phyloP scores from a whole-genome alignment of 2,888 invertebrate genomes.

The Leucozona laternaria region DNA sequence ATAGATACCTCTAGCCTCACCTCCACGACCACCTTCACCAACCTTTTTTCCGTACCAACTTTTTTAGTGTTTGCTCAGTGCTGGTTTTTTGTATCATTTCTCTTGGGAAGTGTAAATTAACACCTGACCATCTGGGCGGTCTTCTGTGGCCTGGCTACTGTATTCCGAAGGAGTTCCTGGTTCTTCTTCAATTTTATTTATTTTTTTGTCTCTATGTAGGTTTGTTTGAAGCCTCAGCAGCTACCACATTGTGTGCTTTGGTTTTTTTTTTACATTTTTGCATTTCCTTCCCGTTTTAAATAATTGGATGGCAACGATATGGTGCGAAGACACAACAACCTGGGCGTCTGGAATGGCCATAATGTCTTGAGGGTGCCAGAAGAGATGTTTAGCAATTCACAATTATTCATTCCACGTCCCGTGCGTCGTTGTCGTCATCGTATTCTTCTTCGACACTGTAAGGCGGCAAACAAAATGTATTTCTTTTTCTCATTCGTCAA shows the following conservation, averaged over 20 bases:
- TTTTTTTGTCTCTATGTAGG: background rate
- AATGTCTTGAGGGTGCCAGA: constrained; percentile 40
- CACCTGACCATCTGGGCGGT: constrained; percentile 76
- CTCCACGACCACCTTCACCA: constrained; percentile 8
- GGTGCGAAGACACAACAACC: constrained; percentile 55
- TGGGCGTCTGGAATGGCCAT: constrained; percentile 41
- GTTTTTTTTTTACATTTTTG: constrained; percentile 56
- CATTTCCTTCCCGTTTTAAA: constrained; percentile 70
- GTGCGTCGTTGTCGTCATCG: background rate
- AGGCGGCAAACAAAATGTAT: constrained; percentile 9
- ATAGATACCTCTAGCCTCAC: background rate
- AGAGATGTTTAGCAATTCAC: constrained; percentile 50
- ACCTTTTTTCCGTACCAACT: background rate
- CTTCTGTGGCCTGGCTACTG: constrained; percentile 49
- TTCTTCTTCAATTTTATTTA: constrained; percentile 10
- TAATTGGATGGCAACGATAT: constrained; percentile 43
- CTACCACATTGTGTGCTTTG: constrained; percentile 30
- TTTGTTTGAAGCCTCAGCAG: constrained; percentile 5
- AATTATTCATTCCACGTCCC: constrained; percentile 57
- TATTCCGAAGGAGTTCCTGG: constrained; percentile 62
- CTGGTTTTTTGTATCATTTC: constrained; percentile 45
- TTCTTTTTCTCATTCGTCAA: constrained; percentile 9
- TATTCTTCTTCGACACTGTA: constrained; percentile 8
- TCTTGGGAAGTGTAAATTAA: constrained; percentile 73
- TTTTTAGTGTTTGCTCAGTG: constrained; percentile 51